Conservation (phyloP, 2,888 invertebrate species). For the Linnaemya tessellans region DNA sequence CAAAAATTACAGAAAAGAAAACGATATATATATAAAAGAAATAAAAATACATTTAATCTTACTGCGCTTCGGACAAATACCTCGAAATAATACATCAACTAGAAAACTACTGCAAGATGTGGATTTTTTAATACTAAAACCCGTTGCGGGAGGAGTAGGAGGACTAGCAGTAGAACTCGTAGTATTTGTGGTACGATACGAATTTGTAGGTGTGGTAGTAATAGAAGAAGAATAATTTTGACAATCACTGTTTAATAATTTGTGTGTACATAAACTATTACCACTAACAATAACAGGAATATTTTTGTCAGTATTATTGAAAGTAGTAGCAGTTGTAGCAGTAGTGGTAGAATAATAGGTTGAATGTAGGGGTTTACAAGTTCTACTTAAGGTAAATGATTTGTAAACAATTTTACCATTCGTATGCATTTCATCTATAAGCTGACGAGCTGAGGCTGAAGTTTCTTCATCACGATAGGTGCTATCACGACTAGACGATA, state of each 20-base stretch:
- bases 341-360: slow-evolving; percentile 66
- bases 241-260: slow-evolving; percentile 64
- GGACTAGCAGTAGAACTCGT: slow-evolving; percentile 73
- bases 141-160: slow-evolving; percentile 73
- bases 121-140: slow-evolving; percentile 83
- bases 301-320: slow-evolving; percentile 53
- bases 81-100: slow-evolving; percentile 84
- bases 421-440: slow-evolving; percentile 82
- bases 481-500: slow-evolving; percentile 83
- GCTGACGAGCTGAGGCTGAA: slow-evolving; percentile 76
- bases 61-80: slow-evolving; percentile 83
- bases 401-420: slow-evolving; percentile 80
- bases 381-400: slow-evolving; percentile 76
- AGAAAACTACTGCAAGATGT: slow-evolving; percentile 84
- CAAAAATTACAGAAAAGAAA: slow-evolving; percentile 69
- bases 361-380: slow-evolving; percentile 78
- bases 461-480: slow-evolving; percentile 83
- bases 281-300: slow-evolving; percentile 46
- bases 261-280: slow-evolving; percentile 65
- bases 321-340: slow-evolving; percentile 31
- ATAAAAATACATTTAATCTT: slow-evolving; percentile 77
- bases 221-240: slow-evolving; percentile 72
- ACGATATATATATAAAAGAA: slow-evolving; percentile 56
- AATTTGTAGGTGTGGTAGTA: slow-evolving; percentile 73
- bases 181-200: slow-evolving; percentile 72